phyloP scores from a whole-genome alignment of 2,888 invertebrate species.

The Chymomyza fuscimana region DNA sequence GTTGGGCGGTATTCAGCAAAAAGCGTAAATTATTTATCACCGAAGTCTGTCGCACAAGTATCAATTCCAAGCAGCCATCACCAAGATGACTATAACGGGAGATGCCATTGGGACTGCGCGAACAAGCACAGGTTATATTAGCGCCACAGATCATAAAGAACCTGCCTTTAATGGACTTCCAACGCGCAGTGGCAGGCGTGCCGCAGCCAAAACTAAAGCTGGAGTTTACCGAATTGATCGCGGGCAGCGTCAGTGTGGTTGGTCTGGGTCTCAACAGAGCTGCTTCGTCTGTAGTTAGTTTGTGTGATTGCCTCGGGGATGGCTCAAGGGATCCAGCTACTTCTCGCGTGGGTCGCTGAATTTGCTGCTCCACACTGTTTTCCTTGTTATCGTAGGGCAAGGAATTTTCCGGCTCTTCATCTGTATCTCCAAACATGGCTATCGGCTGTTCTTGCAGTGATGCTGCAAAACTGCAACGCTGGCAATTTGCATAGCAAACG shows the following conservation, averaged over 20 bases:
- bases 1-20: constrained; percentile 83
- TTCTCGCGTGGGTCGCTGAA: neutral
- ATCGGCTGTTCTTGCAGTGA: constrained; percentile 54
- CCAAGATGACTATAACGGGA: constrained; percentile 89
- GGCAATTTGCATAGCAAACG: constrained; percentile 69
- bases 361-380: neutral
- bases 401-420: neutral
- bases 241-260: constrained; percentile 33
- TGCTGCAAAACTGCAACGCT: constrained; percentile 63
- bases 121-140: constrained; percentile 88
- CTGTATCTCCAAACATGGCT: neutral
- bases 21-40: constrained; percentile 86
- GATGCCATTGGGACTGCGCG: constrained; percentile 87
- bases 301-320: constrained; percentile 13
- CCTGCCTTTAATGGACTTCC: constrained; percentile 85
- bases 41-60: constrained; percentile 87
- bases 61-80: constrained; percentile 89
- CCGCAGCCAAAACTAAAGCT: constrained; percentile 34
- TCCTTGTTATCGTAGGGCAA: constrained; percentile 4
- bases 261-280: constrained; percentile 49
- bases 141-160: constrained; percentile 89
- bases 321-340: neutral
- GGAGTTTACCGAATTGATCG: constrained; percentile 24
- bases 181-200: constrained; percentile 53
- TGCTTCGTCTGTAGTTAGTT: constrained; percentile 37